phyloP scores from a whole-genome alignment of 2,888 invertebrate genomes.

The Ctenicera cuprea region DNA sequence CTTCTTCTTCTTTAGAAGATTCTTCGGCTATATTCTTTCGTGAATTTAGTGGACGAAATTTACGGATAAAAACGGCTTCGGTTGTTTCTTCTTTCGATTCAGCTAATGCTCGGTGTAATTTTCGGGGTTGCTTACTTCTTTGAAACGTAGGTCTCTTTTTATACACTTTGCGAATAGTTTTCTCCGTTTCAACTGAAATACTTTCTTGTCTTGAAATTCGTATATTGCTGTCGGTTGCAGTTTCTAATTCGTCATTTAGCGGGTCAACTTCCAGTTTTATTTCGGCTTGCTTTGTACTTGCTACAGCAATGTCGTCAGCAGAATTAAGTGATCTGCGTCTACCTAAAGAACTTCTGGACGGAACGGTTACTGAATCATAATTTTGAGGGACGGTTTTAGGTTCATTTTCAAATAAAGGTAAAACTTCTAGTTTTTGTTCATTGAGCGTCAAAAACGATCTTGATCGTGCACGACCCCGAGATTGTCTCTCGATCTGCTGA shows the following conservation, averaged over 20 bases:
- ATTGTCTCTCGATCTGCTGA: neutral
- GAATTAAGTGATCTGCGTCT: slow-evolving; percentile 12
- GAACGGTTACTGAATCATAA: slow-evolving; percentile 39
- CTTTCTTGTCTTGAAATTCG: slow-evolving; percentile 42
- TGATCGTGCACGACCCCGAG: slow-evolving; percentile 38
- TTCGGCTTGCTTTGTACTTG: slow-evolving; percentile 63
- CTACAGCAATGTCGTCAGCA: slow-evolving; percentile 58
- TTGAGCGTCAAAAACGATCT: slow-evolving; percentile 64
- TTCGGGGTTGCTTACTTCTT: neutral
- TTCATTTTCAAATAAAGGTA: slow-evolving; percentile 69
- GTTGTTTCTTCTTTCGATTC: slow-evolving; percentile 14
- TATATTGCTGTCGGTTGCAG: slow-evolving; percentile 33
- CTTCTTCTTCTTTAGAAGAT: slow-evolving; percentile 1
- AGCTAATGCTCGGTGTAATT: neutral
- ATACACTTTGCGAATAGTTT: slow-evolving; percentile 35
- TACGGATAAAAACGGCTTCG: neutral
- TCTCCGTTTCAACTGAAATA: slow-evolving; percentile 58
- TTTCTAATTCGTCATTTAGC: slow-evolving; percentile 30
- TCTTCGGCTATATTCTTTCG: neutral
- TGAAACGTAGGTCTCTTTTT: slow-evolving; percentile 31
- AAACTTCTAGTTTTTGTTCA: slow-evolving; percentile 68
- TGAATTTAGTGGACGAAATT: neutral
- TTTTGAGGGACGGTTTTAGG: slow-evolving; percentile 62
- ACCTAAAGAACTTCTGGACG: slow-evolving; percentile 12
- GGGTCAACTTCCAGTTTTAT: slow-evolving; percentile 53